A percentile compares a stretch with the other conserved stretches of the same genome.
Conservation (phyloP, 2,888 invertebrate genomes). For the Cephus pygmeus region DNA sequence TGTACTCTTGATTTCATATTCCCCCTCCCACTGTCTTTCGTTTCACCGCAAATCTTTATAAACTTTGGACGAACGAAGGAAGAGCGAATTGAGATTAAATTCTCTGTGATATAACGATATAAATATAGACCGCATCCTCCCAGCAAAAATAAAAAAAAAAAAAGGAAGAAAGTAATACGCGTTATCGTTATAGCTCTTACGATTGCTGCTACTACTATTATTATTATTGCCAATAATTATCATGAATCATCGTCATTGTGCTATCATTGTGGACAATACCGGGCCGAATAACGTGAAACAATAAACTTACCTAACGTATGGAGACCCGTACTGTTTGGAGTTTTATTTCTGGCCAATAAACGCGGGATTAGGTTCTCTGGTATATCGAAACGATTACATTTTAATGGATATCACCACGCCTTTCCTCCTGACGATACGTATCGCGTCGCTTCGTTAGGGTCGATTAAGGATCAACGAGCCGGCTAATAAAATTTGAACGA, state of each 20-base stretch:
- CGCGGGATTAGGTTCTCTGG: neutral
- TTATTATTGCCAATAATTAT: neutral
- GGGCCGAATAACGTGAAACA: slow-evolving; percentile 39
- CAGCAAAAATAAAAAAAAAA: neutral
- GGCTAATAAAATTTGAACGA: neutral
- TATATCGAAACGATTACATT: neutral
- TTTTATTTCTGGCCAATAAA: neutral
- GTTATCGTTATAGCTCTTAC: slow-evolving; percentile 51
- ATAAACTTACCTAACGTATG: slow-evolving; percentile 55
- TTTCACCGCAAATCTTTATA: neutral
- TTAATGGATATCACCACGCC: too few species aligned
- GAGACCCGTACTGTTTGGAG: neutral
- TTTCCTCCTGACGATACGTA: neutral
- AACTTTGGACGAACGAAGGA: slow-evolving; percentile 12
- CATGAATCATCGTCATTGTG: slow-evolving; percentile 28
- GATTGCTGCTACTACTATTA: slow-evolving; percentile 31
- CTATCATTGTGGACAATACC: slow-evolving; percentile 30
- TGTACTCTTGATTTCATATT: slow-evolving; percentile 8
- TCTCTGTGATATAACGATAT: slow-evolving; percentile 61
- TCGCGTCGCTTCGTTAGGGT: neutral
- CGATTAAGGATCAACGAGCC: neutral
- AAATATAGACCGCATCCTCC: slow-evolving; percentile 34
- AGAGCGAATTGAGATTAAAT: slow-evolving; percentile 44
- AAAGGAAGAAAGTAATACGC: slow-evolving; percentile 53
- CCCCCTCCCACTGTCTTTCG: neutral